Percentiles rank a stretch among this genome's conserved stretches.
phyloP scores from a whole-genome alignment of 2,797 vertebrate species.

The Paedocypris micromegethes region DNA sequence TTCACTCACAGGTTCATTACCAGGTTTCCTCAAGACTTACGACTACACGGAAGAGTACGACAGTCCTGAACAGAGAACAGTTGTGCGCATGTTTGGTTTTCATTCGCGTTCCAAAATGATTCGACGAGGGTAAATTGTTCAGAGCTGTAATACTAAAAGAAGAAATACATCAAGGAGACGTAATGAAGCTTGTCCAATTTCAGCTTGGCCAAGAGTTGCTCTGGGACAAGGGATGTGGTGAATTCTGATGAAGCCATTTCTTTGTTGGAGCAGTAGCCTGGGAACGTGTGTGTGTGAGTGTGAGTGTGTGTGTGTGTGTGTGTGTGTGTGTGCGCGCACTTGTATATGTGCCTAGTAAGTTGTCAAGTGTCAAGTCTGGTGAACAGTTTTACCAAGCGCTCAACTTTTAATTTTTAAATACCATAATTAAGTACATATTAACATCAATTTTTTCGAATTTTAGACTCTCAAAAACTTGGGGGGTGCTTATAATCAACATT shows the following conservation, averaged over 20 bases:
- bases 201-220: slow-evolving; percentile 47
- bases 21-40: too few species aligned
- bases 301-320: slow-evolving; percentile 21
- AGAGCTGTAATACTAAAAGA: slow-evolving; percentile 56
- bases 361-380: slow-evolving; percentile 33
- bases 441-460: too few species aligned
- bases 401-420: slow-evolving; percentile 22
- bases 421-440: too few species aligned
- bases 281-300: slow-evolving; percentile 29
- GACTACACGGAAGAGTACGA: too few species aligned
- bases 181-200: slow-evolving; percentile 61
- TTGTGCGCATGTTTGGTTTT: slow-evolving; percentile 50
- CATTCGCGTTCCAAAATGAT: slow-evolving; percentile 51
- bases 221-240: slow-evolving; percentile 45
- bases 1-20: too few species aligned
- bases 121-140: slow-evolving; percentile 53
- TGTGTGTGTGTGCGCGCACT: slow-evolving; percentile 19
- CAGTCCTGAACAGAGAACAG: slow-evolving; percentile 22
- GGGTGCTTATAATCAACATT: too few species aligned
- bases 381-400: slow-evolving; percentile 30
- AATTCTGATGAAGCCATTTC: slow-evolving; percentile 56
- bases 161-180: slow-evolving; percentile 59
- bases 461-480: too few species aligned
- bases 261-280: slow-evolving; percentile 32
- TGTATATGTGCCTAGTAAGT: slow-evolving; percentile 13